phyloP scores from a whole-genome alignment of 1,140 invertebrate genomes.

The Drosophila guanche region DNA sequence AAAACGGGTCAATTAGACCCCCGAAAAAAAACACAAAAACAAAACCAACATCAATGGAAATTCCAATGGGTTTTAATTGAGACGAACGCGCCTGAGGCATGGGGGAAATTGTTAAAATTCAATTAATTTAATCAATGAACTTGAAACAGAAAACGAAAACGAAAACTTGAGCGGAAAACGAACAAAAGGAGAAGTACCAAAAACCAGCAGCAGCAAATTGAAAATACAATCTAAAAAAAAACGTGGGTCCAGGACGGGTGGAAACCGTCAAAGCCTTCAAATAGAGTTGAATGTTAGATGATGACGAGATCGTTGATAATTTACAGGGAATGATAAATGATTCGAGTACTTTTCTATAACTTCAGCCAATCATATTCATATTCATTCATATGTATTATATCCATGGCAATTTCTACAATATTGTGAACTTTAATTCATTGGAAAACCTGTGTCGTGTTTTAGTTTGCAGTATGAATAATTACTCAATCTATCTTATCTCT shows the following conservation, averaged over 20 bases:
- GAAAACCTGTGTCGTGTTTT: too few relatives aligned
- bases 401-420: too few relatives aligned
- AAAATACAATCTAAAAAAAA: not conserved
- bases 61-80: slow-evolving; percentile 33
- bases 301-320: not conserved
- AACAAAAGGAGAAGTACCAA: not conserved
- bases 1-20: slow-evolving; percentile 30
- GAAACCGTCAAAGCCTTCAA: not conserved
- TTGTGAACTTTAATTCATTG: too few relatives aligned
- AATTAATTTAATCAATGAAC: slow-evolving; percentile 69
- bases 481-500: too few relatives aligned
- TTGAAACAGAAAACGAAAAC: slow-evolving; percentile 50
- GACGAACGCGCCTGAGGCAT: not conserved
- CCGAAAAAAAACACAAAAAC: slow-evolving; percentile 20
- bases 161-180: not conserved
- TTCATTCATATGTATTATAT: too few relatives aligned
- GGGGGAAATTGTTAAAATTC: slow-evolving; percentile 42
- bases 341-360: too few relatives aligned
- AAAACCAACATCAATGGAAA: not conserved
- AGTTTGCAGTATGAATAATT: too few relatives aligned
- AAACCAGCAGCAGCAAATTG: not conserved
- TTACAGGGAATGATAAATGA: not conserved
- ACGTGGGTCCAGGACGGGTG: too few relatives aligned
- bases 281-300: slow-evolving; percentile 11
- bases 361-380: too few relatives aligned